phyloP scores from a whole-genome alignment of 1,140 invertebrate genomes.

The Thaumatotibia leucotreta region DNA sequence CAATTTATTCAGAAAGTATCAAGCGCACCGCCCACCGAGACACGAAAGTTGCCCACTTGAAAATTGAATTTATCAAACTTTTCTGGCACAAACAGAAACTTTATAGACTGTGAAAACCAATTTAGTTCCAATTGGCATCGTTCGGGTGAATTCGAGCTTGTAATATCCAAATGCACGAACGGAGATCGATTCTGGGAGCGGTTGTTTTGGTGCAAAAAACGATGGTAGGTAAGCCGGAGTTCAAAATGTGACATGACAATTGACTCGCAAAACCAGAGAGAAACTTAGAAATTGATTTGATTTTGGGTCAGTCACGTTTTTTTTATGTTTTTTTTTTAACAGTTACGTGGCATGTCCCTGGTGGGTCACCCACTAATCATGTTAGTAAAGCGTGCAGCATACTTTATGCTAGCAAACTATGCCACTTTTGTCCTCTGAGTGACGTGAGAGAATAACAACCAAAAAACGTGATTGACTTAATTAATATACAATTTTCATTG shows the following conservation, averaged over 20 bases:
- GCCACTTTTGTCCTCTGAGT: no score
- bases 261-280: no score
- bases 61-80: conserved; percentile 71
- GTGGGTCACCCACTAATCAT: no score
- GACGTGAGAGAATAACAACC: no score
- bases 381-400: no score
- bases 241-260: not conserved
- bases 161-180: conserved; percentile 35
- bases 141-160: conserved; percentile 40
- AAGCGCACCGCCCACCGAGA: conserved; percentile 49
- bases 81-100: conserved; percentile 61
- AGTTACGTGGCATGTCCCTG: no score
- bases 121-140: conserved; percentile 54
- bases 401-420: no score
- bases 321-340: no score
- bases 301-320: no score
- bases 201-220: not conserved
- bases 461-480: no score
- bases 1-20: conserved; percentile 68
- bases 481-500: no score
- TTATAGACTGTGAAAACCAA: conserved; percentile 65
- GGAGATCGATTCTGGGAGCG: conserved; percentile 28
- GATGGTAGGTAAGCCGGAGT: conserved; percentile 19
- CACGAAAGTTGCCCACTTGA: conserved; percentile 55
- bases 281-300: no score